Evolutionary conservation across 2,888 invertebrate genomes (phyloP).

Genomic region (Sinodicranocentrus sp.): DNA sequence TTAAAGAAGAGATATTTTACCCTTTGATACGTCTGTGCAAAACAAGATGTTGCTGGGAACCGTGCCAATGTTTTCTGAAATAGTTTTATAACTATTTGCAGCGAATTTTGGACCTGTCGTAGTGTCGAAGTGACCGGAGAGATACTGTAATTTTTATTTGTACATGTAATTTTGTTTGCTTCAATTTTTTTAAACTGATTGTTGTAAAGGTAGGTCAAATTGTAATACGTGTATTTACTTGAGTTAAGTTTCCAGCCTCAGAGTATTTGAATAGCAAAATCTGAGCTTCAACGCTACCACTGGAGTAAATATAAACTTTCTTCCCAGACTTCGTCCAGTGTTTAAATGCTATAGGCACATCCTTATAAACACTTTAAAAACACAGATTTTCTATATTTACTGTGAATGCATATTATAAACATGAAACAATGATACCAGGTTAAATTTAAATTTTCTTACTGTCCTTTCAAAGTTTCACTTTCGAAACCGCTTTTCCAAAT

Average conservation of each 20-base stretch:
- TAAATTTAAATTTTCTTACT: slow-evolving; percentile 85
- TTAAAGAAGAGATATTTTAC: slow-evolving; percentile 77
- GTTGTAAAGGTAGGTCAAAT: too few species aligned
- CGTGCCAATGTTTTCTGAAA: slow-evolving; percentile 84
- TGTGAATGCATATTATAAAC: too few species aligned
- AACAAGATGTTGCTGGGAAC: slow-evolving; percentile 87
- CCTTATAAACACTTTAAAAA: slow-evolving; percentile 88
- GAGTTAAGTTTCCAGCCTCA: slow-evolving; percentile 86
- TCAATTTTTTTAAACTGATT: too few species aligned
- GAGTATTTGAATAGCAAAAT: slow-evolving; percentile 90
- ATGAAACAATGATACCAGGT: too few species aligned
- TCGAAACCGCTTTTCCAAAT: slow-evolving; percentile 93
- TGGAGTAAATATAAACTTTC: slow-evolving; percentile 92
- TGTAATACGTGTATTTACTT: slow-evolving; percentile 78
- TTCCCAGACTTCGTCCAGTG: slow-evolving; percentile 85
- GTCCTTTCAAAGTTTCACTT: slow-evolving; percentile 88
- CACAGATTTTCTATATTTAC: background rate
- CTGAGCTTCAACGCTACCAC: slow-evolving; percentile 94
- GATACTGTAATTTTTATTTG: slow-evolving; percentile 80
- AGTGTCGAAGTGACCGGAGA: slow-evolving; percentile 93
- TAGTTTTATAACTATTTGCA: slow-evolving; percentile 87
- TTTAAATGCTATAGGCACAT: slow-evolving; percentile 87
- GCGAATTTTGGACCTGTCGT: slow-evolving; percentile 90
- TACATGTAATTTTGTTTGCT: too few species aligned
- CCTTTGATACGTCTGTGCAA: slow-evolving; percentile 90